These are phyloP conservation scores for Contarinia nasturtii DNA, from an alignment of 1,140 invertebrate genomes.

Conservation along the genomic window DNA sequence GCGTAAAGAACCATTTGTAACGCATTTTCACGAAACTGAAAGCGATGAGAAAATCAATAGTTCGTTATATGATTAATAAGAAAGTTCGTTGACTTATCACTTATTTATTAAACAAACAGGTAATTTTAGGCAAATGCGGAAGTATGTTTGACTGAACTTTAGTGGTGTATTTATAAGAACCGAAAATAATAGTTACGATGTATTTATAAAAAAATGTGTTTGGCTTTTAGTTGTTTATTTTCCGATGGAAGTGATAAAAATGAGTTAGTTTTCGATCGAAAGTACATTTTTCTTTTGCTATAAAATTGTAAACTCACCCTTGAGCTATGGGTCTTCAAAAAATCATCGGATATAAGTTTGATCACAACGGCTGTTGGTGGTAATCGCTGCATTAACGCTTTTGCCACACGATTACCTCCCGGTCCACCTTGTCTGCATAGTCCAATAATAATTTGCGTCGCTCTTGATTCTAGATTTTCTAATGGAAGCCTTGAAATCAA, in stretches of 20 bases:
- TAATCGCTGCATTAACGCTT: constrained; percentile 42
- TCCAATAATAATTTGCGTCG: constrained; percentile 30
- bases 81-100: too few species aligned
- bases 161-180: background rate
- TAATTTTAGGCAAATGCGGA: too few species aligned
- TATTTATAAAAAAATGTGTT: too few species aligned
- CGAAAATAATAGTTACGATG: too few species aligned
- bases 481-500: constrained; percentile 20
- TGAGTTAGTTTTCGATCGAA: too few species aligned
- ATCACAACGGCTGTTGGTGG: constrained; percentile 39
- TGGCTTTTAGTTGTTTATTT: too few species aligned
- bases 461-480: constrained; percentile 21
- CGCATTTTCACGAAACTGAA: constrained; percentile 50
- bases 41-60: too few species aligned
- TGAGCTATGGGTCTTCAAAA: constrained; percentile 40
- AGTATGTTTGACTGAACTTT: background rate
- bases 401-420: constrained; percentile 32
- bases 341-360: constrained; percentile 38
- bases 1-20: constrained; percentile 58
- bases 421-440: constrained; percentile 37
- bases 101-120: too few species aligned
- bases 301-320: constrained; percentile 23
- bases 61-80: constrained; percentile 5
- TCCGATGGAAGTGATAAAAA: too few species aligned
- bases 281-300: too few species aligned